Evolutionary conservation across 2,888 invertebrate genomes (phyloP).

Genomic region (Hyppa rectilinea): DNA sequence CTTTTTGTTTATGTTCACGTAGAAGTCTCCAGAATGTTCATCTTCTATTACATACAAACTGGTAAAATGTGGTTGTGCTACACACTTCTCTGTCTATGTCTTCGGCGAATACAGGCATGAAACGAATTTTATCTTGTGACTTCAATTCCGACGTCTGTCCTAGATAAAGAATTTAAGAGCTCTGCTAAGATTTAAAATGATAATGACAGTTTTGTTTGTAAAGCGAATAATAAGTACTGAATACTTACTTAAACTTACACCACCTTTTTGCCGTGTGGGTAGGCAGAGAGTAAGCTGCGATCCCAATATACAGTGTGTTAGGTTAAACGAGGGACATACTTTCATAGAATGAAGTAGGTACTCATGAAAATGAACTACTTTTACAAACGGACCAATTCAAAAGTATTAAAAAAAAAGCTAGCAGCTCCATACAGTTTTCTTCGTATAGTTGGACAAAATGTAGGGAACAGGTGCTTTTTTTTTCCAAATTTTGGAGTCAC

Average conservation of each 20-base stretch:
- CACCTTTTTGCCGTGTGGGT: no score
- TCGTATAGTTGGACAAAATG: no score
- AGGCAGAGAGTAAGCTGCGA: background rate
- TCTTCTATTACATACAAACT: background rate
- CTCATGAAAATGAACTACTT: no score
- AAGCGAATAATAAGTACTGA: background rate
- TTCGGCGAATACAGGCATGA: background rate
- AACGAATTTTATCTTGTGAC: slow-evolving; percentile 2
- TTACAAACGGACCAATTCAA: no score
- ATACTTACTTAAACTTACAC: background rate
- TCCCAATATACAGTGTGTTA: no score
- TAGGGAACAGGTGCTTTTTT: no score
- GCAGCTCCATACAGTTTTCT: no score
- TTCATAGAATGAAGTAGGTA: no score
- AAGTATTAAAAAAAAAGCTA: no score
- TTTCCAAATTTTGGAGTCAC: no score
- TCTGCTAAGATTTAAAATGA: background rate
- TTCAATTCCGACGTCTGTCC: background rate
- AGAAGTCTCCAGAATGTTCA: background rate
- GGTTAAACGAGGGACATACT: no score
- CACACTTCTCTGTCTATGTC: background rate
- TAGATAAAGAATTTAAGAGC: slow-evolving; percentile 3
- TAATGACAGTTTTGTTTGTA: background rate
- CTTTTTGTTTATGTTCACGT: background rate
- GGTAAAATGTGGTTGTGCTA: background rate